A percentile compares a stretch with the other conserved stretches of the same genome.
These are phyloP conservation scores for Lucilia sericata DNA, from an alignment of 1,140 invertebrate species.

Conservation along the genomic window DNA sequence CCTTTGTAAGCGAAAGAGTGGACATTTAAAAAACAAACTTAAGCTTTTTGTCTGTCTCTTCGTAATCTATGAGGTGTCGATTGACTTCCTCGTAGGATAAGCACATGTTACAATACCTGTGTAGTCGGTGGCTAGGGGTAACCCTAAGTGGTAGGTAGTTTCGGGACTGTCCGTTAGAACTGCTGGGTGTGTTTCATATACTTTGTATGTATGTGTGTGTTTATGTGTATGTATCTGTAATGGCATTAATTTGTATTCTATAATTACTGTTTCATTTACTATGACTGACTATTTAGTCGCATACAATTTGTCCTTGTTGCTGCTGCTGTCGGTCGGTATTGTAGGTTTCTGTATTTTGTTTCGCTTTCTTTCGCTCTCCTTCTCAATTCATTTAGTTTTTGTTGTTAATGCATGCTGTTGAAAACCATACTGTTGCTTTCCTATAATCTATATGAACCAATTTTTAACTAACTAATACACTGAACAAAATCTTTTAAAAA, in stretches of 20 bases:
- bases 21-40: too few relatives aligned
- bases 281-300: constrained; percentile 9
- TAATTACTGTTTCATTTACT: constrained; percentile 12
- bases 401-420: background rate
- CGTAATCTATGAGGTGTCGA: too few relatives aligned
- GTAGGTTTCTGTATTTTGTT: background rate
- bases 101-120: too few relatives aligned
- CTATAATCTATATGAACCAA: background rate
- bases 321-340: background rate
- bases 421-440: constrained; percentile 1
- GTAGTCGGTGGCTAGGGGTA: too few relatives aligned
- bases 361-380: background rate
- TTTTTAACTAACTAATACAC: too few relatives aligned
- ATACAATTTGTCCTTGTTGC: constrained; percentile 19
- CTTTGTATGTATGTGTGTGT: background rate
- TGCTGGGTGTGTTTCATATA: too few relatives aligned
- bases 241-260: constrained; percentile 22
- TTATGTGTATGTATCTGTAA: background rate
- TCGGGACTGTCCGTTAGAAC: too few relatives aligned
- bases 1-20: too few relatives aligned
- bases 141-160: too few relatives aligned
- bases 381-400: background rate
- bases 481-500: too few relatives aligned
- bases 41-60: too few relatives aligned
- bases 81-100: too few relatives aligned